Evolutionary conservation across 2,888 invertebrate species (phyloP).

Genomic region (Dolichomitus sp.): DNA sequence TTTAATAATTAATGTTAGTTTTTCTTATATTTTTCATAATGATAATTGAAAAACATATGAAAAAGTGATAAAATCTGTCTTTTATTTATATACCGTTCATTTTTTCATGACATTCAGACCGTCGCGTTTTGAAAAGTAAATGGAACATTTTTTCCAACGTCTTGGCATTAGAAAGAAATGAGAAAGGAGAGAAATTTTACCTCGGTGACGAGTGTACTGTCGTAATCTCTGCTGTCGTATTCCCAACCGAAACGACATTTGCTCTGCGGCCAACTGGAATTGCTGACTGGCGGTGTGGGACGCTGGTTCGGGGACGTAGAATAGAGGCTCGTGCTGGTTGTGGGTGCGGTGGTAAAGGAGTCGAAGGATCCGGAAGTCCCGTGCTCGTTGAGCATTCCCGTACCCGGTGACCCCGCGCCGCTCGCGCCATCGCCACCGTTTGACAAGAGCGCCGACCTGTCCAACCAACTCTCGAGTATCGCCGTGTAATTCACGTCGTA

Average conservation of each 20-base stretch:
- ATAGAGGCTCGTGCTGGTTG: slow-evolving; percentile 63
- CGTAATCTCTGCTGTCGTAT: slow-evolving; percentile 89
- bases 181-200: slow-evolving; percentile 85
- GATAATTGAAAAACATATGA: no score
- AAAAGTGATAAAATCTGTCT: no score
- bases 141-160: no score
- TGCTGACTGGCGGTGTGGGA: slow-evolving; percentile 80
- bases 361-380: slow-evolving; percentile 41
- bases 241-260: slow-evolving; percentile 89
- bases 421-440: slow-evolving; percentile 44
- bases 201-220: slow-evolving; percentile 90
- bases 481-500: slow-evolving; percentile 87
- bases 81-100: no score
- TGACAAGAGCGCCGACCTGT: slow-evolving; percentile 48
- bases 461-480: slow-evolving; percentile 81
- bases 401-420: slow-evolving; percentile 30
- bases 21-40: no score
- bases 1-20: not conserved
- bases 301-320: slow-evolving; percentile 66
- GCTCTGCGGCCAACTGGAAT: slow-evolving; percentile 85
- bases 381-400: slow-evolving; percentile 36
- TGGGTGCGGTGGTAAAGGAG: slow-evolving; percentile 60
- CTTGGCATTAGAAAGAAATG: not conserved
- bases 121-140: no score
- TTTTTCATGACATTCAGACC: no score